phyloP scores from a whole-genome alignment of 1,140 invertebrate species.

The Leguminivora glycinivorella region DNA sequence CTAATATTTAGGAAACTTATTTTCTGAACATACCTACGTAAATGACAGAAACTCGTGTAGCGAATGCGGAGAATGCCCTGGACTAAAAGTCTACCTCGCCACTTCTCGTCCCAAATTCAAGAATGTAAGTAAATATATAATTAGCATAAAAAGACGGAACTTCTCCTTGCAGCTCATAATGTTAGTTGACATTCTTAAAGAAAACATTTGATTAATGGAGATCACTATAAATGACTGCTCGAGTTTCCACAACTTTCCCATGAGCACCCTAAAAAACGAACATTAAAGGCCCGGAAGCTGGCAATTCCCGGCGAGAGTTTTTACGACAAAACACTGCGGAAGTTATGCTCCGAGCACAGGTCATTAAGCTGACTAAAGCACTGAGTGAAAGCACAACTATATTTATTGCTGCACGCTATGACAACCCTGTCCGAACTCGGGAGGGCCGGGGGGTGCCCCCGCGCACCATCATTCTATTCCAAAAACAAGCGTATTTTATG shows the following conservation, averaged over 20 bases:
- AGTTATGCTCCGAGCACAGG: slow-evolving; percentile 66
- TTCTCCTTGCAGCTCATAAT: too few species aligned
- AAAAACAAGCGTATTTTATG: not conserved
- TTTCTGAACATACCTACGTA: too few species aligned
- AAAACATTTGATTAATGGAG: not conserved
- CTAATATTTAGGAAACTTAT: too few species aligned
- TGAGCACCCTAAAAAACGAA: slow-evolving; percentile 31
- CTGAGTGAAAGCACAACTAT: slow-evolving; percentile 54
- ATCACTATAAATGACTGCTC: not conserved
- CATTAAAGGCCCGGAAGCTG: slow-evolving; percentile 52
- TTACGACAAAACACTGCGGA: slow-evolving; percentile 67
- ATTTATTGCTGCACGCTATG: slow-evolving; percentile 65
- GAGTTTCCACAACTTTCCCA: slow-evolving; percentile 11
- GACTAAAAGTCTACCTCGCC: too few species aligned
- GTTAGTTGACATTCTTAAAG: not conserved
- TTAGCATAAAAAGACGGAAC: too few species aligned
- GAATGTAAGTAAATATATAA: too few species aligned
- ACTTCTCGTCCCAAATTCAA: too few species aligned
- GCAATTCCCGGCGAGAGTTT: slow-evolving; percentile 54
- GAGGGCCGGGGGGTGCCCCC: not conserved
- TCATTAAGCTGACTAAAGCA: slow-evolving; percentile 65
- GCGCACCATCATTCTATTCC: not conserved
- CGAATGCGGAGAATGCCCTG: too few species aligned
- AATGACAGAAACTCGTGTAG: too few species aligned
- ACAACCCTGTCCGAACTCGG: slow-evolving; percentile 55